A percentile compares a stretch with the other conserved stretches of the same genome.
phyloP scores from a whole-genome alignment of 2,113 vertebrate species.

The Ophthalmolycus amberensis region DNA sequence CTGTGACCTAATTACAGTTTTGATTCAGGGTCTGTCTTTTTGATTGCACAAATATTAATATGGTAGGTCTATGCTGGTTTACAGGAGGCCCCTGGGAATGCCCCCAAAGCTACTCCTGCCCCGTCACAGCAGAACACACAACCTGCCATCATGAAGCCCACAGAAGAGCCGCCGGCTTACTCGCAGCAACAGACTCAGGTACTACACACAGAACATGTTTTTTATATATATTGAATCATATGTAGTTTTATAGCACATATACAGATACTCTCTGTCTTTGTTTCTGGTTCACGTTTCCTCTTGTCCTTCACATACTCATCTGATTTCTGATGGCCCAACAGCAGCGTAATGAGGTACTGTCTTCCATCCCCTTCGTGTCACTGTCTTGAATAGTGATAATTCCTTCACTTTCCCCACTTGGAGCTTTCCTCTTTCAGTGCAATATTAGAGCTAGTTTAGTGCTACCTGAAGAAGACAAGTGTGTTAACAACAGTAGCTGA shows the following conservation, averaged over 20 bases:
- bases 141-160: constrained; percentile 99
- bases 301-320: constrained; percentile 29
- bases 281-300: constrained; percentile 48
- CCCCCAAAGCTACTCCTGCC: constrained; percentile 88
- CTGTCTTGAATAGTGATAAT: constrained; percentile 19
- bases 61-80: constrained; percentile 29
- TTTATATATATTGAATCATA: not conserved
- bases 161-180: constrained; percentile 94
- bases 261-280: constrained; percentile 5
- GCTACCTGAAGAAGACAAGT: constrained; percentile 27
- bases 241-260: not conserved
- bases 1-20: constrained; percentile 59
- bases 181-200: constrained; percentile 88
- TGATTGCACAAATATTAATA: constrained; percentile 33
- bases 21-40: constrained; percentile 18
- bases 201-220: constrained; percentile 3
- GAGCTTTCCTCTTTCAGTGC: constrained; percentile 4
- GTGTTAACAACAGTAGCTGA: constrained; percentile 28
- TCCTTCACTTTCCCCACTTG: constrained; percentile 13
- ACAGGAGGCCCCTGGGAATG: constrained; percentile 89
- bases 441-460: constrained; percentile 13
- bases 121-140: constrained; percentile 90
- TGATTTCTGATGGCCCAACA: constrained; percentile 54
- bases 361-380: constrained; percentile 20
- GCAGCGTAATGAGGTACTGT: constrained; percentile 61